A percentile compares a stretch with the other conserved stretches of the same genome.
Evolutionary conservation across 2,888 invertebrate species (phyloP).

Genomic region (Rhopalosiphum nymphaeae): DNA sequence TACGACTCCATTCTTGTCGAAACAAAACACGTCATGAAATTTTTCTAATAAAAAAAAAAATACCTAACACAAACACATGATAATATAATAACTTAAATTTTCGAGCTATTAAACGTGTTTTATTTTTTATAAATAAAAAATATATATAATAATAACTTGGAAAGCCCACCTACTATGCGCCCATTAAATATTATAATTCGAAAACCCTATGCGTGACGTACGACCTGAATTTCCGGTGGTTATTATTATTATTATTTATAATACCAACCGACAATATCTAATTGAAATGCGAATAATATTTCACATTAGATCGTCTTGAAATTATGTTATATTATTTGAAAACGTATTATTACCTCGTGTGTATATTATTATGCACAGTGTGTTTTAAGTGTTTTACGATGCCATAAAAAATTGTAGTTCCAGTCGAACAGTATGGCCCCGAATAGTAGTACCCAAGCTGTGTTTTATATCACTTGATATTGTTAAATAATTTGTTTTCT

Average conservation of each 20-base stretch:
- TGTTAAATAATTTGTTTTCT: constrained; percentile 37
- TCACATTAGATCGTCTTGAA: constrained; percentile 16
- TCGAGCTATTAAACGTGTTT: constrained; percentile 25
- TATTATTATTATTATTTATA: constrained; percentile 47
- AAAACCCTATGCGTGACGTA: not conserved
- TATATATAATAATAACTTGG: constrained; percentile 23
- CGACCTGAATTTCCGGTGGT: constrained; percentile 43
- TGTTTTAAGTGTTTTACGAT: constrained; percentile 39
- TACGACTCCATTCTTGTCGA: not conserved
- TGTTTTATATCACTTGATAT: constrained; percentile 43
- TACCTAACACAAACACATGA: not conserved
- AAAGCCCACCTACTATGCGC: constrained; percentile 56
- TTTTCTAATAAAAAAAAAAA: constrained; percentile 17
- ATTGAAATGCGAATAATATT: constrained; percentile 54
- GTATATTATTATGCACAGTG: not conserved
- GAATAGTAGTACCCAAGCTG: not conserved
- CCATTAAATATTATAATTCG: constrained; percentile 46
- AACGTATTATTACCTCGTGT: not conserved
- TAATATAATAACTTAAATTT: not conserved
- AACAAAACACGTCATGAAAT: not conserved
- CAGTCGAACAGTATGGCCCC: not conserved
- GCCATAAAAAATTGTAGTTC: constrained; percentile 42
- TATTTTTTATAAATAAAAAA: constrained; percentile 21
- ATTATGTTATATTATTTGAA: constrained; percentile 28
- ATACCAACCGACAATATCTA: not conserved